These are phyloP conservation scores for Tetranychus piercei DNA, from an alignment of 2,888 invertebrate species.

Conservation along the genomic window DNA sequence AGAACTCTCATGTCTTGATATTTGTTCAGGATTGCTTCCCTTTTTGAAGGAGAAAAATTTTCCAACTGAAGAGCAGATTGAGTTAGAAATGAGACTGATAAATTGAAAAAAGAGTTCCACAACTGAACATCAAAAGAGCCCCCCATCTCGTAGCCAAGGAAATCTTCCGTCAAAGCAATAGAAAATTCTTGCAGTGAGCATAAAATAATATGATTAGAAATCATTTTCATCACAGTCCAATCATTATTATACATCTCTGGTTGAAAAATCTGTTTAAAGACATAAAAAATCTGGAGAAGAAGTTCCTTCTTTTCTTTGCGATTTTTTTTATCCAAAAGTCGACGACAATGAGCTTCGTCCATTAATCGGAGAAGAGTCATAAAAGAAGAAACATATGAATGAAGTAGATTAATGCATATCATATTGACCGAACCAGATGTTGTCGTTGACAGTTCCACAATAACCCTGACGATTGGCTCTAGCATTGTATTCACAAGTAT, in stretches of 20 bases:
- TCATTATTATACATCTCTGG: slow-evolving; percentile 53
- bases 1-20: slow-evolving; percentile 76
- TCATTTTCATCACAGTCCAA: slow-evolving; percentile 75
- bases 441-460: slow-evolving; percentile 17
- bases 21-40: slow-evolving; percentile 54
- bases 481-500: slow-evolving; percentile 25
- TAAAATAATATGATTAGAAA: slow-evolving; percentile 53
- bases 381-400: slow-evolving; percentile 42
- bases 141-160: slow-evolving; percentile 45
- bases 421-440: background rate
- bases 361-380: slow-evolving; percentile 65
- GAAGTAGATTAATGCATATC: slow-evolving; percentile 12
- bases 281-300: slow-evolving; percentile 56
- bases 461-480: slow-evolving; percentile 22
- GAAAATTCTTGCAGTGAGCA: slow-evolving; percentile 70
- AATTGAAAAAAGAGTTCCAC: slow-evolving; percentile 39
- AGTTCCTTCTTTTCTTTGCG: slow-evolving; percentile 67
- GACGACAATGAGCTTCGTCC: slow-evolving; percentile 67
- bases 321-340: slow-evolving; percentile 57
- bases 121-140: slow-evolving; percentile 42
- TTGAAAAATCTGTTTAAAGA: slow-evolving; percentile 57
- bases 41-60: slow-evolving; percentile 57
- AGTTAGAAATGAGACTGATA: slow-evolving; percentile 59
- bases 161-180: slow-evolving; percentile 55
- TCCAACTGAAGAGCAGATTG: slow-evolving; percentile 62